Conservation (phyloP, 2,888 invertebrate species). For the Dicycla oo region DNA sequence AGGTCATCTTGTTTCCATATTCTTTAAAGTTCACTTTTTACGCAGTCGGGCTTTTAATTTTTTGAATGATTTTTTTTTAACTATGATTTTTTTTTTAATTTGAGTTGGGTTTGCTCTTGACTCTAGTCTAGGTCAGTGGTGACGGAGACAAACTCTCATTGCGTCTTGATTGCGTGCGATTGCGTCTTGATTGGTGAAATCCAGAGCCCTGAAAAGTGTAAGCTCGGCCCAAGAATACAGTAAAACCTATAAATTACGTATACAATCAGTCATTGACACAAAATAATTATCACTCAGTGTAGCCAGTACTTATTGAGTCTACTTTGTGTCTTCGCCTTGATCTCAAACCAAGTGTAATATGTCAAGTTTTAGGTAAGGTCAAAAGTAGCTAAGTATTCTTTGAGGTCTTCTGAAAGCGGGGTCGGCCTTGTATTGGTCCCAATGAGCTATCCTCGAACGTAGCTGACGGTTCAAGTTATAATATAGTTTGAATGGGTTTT, state of each 20-base stretch:
- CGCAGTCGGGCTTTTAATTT: too few relatives aligned
- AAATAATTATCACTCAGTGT: constrained; percentile 2
- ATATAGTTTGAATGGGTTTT: not conserved
- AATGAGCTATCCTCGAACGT: constrained; percentile 67
- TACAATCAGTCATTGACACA: not conserved
- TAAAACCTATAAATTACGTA: not conserved
- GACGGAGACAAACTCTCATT: too few relatives aligned
- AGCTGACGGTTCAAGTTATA: constrained; percentile 38
- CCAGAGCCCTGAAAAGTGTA: not conserved
- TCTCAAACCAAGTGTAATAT: constrained; percentile 19
- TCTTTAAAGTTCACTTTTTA: too few relatives aligned
- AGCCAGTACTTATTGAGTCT: not conserved
- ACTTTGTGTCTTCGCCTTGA: not conserved
- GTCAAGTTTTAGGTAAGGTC: constrained; percentile 19
- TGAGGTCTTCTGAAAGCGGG: constrained; percentile 42
- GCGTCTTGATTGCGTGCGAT: too few relatives aligned
- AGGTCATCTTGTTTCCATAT: too few relatives aligned
- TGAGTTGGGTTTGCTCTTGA: too few relatives aligned
- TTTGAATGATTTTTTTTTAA: too few relatives aligned
- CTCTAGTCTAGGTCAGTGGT: too few relatives aligned
- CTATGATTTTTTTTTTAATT: too few relatives aligned
- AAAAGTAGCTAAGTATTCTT: constrained; percentile 33
- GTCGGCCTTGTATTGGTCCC: constrained; percentile 63
- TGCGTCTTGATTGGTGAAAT: not conserved
- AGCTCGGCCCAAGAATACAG: not conserved